Evolutionary conservation across 2,888 invertebrate species (phyloP).

Genomic region (Napeogenes inachia): DNA sequence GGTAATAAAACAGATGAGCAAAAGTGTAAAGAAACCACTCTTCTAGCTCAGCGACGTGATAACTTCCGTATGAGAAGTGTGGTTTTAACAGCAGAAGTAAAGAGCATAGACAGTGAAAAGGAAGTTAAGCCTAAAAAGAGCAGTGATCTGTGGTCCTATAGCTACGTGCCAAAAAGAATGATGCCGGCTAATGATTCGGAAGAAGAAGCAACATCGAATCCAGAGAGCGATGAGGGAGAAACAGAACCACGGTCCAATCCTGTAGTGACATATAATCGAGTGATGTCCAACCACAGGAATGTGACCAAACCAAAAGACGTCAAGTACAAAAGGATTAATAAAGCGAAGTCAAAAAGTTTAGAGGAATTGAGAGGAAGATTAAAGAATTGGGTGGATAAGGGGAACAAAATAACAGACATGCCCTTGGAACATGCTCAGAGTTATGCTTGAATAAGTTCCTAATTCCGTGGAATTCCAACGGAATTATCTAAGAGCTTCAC

Average conservation of each 20-base stretch:
- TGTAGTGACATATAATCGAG: conserved; percentile 88
- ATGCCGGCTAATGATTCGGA: conserved; percentile 65
- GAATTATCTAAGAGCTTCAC: conserved; percentile 6
- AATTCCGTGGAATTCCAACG: conserved; percentile 22
- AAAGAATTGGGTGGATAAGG: conserved; percentile 91
- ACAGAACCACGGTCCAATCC: conserved; percentile 68
- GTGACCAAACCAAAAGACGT: conserved; percentile 95
- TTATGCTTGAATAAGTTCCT: conserved; percentile 69
- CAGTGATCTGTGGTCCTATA: conserved; percentile 69
- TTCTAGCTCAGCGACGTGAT: conserved; percentile 69
- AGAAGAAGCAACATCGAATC: conserved; percentile 64
- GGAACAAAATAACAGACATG: conserved; percentile 81
- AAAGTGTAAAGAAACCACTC: conserved; percentile 75
- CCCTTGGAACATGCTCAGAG: conserved; percentile 82
- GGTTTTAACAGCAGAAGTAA: conserved; percentile 66
- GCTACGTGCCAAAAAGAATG: conserved; percentile 73
- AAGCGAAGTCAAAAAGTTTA: conserved; percentile 92
- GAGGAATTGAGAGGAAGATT: conserved; percentile 89
- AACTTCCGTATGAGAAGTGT: conserved; percentile 71
- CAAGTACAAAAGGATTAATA: conserved; percentile 93
- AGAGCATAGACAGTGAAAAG: conserved; percentile 66
- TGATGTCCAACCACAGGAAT: conserved; percentile 93
- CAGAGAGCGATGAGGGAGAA: conserved; percentile 64
- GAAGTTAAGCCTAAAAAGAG: conserved; percentile 51
- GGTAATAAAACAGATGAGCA: conserved; percentile 69